phyloP scores from a whole-genome alignment of 2,113 vertebrate species.

The Cnemophilus loriae region DNA sequence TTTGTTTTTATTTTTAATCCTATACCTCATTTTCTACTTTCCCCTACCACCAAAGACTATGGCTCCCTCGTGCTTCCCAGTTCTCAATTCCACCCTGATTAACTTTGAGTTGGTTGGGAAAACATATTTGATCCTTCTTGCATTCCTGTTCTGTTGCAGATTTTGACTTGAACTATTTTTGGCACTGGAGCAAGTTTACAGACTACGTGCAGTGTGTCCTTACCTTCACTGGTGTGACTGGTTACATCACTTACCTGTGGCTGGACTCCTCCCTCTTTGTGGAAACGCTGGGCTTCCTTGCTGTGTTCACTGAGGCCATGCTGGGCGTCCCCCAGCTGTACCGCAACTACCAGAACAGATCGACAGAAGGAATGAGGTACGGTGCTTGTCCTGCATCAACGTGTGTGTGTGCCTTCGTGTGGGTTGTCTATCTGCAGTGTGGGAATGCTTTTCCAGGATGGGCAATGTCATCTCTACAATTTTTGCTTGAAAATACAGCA shows the following conservation, averaged over 20 bases:
- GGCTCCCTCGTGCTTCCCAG: not conserved
- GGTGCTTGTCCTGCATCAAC: not conserved
- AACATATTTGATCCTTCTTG: not conserved
- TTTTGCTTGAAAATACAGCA: not conserved
- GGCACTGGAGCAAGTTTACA: conserved; percentile 91
- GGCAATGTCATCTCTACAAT: not conserved
- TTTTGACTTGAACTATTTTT: conserved; percentile 91
- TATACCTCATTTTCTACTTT: not conserved
- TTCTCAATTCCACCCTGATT: not conserved
- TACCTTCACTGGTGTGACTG: conserved; percentile 84
- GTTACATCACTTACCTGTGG: conserved; percentile 91
- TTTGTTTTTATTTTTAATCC: not conserved
- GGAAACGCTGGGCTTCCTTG: conserved; percentile 91
- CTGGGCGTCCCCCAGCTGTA: conserved; percentile 91
- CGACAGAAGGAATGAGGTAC: conserved; percentile 97
- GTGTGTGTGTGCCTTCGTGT: rapidly evolving
- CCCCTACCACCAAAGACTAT: not conserved
- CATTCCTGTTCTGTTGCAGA: conserved; percentile 73
- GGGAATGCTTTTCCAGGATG: not conserved
- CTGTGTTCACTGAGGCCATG: conserved; percentile 93
- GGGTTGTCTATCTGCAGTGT: not conserved
- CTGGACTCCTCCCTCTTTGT: conserved; percentile 89
- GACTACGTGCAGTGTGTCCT: conserved; percentile 93
- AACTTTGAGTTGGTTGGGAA: not conserved
- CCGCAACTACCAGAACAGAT: conserved; percentile 90